Evolutionary conservation across 2,888 invertebrate species (phyloP).

Genomic region (Dyspetes luteomarginatus): DNA sequence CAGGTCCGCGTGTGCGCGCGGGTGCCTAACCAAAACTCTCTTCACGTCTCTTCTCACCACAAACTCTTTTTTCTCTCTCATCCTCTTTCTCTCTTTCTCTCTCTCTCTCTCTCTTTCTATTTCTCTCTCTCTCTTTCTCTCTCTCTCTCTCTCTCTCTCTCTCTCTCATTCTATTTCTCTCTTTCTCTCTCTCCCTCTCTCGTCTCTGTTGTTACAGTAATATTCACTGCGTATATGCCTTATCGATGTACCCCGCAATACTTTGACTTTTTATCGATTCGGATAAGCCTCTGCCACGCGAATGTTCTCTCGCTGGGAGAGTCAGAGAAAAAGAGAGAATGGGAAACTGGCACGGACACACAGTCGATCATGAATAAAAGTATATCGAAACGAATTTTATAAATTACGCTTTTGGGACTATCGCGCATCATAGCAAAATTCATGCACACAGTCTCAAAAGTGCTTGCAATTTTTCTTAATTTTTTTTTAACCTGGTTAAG

Average conservation of each 20-base stretch:
- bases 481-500: not conserved
- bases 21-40: constrained; percentile 50
- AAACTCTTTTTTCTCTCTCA: no score
- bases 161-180: constrained; percentile 33
- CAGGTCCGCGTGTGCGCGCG: constrained; percentile 49
- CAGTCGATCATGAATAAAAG: constrained; percentile 64
- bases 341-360: constrained; percentile 5
- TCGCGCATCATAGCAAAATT: no score
- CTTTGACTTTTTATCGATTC: constrained; percentile 77
- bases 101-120: constrained; percentile 37
- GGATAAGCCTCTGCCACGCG: constrained; percentile 73
- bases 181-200: constrained; percentile 38
- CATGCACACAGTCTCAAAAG: no score
- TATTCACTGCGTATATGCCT: constrained; percentile 56
- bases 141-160: constrained; percentile 28
- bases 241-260: constrained; percentile 53
- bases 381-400: constrained; percentile 63
- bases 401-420: constrained; percentile 42
- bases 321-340: not conserved
- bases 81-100: constrained; percentile 16
- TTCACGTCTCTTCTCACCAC: constrained; percentile 21
- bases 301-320: constrained; percentile 38
- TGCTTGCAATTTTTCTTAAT: not conserved
- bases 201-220: constrained; percentile 28
- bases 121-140: constrained; percentile 45